Base-by-base conservation (phyloP, 2,113 vertebrate genomes). In the Tyrannus savana region DNA sequence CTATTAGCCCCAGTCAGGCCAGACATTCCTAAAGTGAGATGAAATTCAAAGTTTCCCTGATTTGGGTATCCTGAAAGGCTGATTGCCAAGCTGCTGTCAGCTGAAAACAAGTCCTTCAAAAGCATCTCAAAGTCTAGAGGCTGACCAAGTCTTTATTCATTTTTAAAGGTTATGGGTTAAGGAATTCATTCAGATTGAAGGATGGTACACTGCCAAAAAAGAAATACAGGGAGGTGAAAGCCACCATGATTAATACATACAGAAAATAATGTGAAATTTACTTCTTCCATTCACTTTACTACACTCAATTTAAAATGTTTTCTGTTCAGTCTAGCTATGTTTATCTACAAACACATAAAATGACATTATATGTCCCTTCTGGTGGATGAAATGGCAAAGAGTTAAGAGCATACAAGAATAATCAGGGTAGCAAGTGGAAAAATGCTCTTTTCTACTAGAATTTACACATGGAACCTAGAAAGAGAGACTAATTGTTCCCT, bases 401-500 rank as follows among this genome's bases (percentile, higher is more conserved):
- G 50, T 86, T 90, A 92, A 86, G 67, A 93, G 90, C 69, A 86
- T 47, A 64, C 80, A 91, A 90, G 95, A 91, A 78, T 82, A 93
- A 74, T 74, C 90, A 91, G 52, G 75, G 52, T 33, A 90, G 83
- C 79, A 78, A 78, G 76, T 0, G 0, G 50, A 28, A 80, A 83
- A 95, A 84, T 87, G 47, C 83, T 78, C 37, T 91, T 87, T 95
- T 92, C 72, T 86, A 60, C 59, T 68, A 64, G 60, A 92, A 92
- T 69, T 93, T 95, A 93, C 83, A 86, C 87, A 92, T 42, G 72
- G 75, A 96, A 85, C 83, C 64, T 41, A 93, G 85, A 89, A 94
- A 89, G 77, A 91, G 68, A 95, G 89, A 73, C 82, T 96, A 96
- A 97, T 96, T 96, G 76, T 93, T 96, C 95, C 93, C 95, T 91